These are phyloP conservation scores for Aphis gossypii DNA, from an alignment of 1,140 invertebrate species.

Conservation along the genomic window DNA sequence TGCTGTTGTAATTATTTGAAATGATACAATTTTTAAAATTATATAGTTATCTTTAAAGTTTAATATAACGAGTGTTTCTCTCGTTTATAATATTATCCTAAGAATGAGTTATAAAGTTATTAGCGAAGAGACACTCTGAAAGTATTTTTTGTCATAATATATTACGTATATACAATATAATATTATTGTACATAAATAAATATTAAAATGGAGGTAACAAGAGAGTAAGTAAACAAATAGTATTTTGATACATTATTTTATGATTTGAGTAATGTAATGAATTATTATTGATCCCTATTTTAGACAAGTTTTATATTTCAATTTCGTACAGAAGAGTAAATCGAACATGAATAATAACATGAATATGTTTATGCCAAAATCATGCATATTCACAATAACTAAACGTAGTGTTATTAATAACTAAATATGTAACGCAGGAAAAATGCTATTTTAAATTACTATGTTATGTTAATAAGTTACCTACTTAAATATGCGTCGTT, in stretches of 20 bases:
- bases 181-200: neutral
- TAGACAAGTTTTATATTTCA: neutral
- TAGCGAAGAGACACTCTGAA: neutral
- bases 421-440: neutral
- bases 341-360: slow-evolving; percentile 10
- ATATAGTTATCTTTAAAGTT: neutral
- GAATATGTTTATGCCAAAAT: neutral
- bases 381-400: neutral
- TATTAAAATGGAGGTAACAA: neutral
- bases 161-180: slow-evolving; percentile 6
- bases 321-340: neutral
- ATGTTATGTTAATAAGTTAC: neutral
- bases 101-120: neutral
- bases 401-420: neutral
- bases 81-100: neutral
- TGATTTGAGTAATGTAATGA: neutral
- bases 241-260: neutral
- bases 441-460: neutral
- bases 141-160: neutral
- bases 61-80: neutral
- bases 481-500: neutral
- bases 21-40: neutral
- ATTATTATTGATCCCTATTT: neutral
- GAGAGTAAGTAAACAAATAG: neutral
- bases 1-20: neutral